Evolutionary conservation across 2,888 invertebrate species (phyloP), one percentile per base, ranked within the genome.

Genomic region (Leptodirus hochenwartii): DNA sequence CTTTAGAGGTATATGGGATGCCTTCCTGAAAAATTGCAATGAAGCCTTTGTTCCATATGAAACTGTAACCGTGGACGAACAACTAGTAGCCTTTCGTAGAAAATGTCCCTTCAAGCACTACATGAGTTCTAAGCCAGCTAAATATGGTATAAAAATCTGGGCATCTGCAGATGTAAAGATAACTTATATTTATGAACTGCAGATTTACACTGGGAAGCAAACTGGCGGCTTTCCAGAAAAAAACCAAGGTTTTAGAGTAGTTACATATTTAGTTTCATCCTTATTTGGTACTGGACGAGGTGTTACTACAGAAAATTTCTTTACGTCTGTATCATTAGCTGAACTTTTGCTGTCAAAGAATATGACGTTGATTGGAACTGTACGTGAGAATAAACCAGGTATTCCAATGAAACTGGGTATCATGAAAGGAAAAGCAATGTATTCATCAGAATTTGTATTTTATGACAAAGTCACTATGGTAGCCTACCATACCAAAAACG

Each of bases 61-160:
- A 34, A 13, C 31, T 22, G 13, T 37, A 9, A 38, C 38, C 5
- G 24, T 39, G 28, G 39, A 39, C 27, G 39, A 38, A 24, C 36
- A 35, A 22, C 23, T 39, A 25, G 32, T 39, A 12, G 24, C 25
- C 31, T 39, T 38, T 15, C 32, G 36, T 12, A 36, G 39, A 27
- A 34, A 35, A 22, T 36, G 35, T 12, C 35, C 34, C 2, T 39
- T 40, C 32, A 25, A 35, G 24, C 34, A 40, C 25, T 37, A 34
- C 20, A 41, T 41, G 22, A 41, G 39, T 20, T 36, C 32, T 17
- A 39, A 40, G 25, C 40, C 34, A 22, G 28, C 24, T 14, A 17
- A 27, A 26, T 37, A 39, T 23, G 40, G 37, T 4, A 35, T 38
- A 4, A 39, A 37, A 31, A 37, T 39, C 31, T 40, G 39, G 37